phyloP scores from a whole-genome alignment of 2,888 invertebrate species.

The Sinhomidia bicolor region DNA sequence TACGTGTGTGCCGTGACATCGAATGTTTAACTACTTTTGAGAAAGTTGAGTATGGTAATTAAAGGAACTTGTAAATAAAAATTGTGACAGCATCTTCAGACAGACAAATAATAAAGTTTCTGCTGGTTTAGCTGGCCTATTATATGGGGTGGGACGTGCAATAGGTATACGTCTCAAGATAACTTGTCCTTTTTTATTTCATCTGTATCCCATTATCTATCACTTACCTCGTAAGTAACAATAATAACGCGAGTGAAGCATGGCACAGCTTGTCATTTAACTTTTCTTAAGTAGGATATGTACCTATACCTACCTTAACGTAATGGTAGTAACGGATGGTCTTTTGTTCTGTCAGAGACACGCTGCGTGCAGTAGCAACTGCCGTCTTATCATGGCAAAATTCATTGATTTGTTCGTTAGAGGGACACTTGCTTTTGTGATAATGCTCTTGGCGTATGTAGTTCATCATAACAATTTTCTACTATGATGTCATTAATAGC shows the following conservation, averaged over 20 bases:
- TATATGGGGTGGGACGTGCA: not conserved
- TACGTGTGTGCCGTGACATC: slow-evolving; percentile 34
- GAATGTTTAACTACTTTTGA: slow-evolving; percentile 42
- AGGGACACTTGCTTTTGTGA: slow-evolving; percentile 12
- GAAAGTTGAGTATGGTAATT: slow-evolving; percentile 72
- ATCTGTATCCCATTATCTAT: slow-evolving; percentile 17
- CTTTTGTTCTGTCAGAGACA: not conserved
- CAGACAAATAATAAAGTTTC: not conserved
- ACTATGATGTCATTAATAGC: slow-evolving; percentile 62
- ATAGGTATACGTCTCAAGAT: not conserved
- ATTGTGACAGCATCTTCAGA: slow-evolving; percentile 46
- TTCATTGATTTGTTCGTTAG: not conserved
- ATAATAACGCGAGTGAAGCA: not conserved
- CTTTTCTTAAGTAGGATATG: slow-evolving; percentile 8
- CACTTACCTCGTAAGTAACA: not conserved
- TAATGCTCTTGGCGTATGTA: slow-evolving; percentile 43
- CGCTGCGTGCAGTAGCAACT: not conserved
- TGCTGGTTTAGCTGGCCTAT: not conserved
- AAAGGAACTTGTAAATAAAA: slow-evolving; percentile 67
- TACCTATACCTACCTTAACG: slow-evolving; percentile 50
- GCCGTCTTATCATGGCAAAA: not conserved
- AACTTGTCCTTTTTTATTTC: slow-evolving; percentile 18
- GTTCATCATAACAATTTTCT: slow-evolving; percentile 55
- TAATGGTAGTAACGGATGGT: not conserved
- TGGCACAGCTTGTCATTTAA: slow-evolving; percentile 13